Evolutionary conservation across 2,888 invertebrate species (phyloP).

Genomic region (Scelioninae gen. 2): DNA sequence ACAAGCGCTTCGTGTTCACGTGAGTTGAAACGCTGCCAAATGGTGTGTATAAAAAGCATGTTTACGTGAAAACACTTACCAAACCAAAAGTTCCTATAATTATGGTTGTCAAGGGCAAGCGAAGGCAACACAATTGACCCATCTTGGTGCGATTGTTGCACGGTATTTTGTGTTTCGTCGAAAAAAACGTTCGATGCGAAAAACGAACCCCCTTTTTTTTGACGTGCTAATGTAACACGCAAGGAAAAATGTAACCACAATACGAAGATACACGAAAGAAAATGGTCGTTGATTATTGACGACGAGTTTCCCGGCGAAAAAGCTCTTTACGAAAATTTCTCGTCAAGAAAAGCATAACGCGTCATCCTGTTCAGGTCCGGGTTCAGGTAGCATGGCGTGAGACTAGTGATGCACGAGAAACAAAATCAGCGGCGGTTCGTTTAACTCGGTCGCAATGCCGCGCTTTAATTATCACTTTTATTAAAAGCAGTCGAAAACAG

Average conservation of each 20-base stretch:
- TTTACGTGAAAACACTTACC: conserved; percentile 65
- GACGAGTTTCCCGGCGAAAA: conserved; percentile 10
- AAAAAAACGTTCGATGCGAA: too few relatives aligned
- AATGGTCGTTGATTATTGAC: not conserved
- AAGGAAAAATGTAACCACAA: conserved; percentile 28
- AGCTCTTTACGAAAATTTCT: not conserved
- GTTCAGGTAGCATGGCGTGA: conserved; percentile 31
- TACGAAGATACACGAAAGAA: conserved; percentile 18
- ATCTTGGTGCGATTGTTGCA: conserved; percentile 52
- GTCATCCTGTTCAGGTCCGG: conserved; percentile 37
- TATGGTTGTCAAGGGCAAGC: conserved; percentile 68
- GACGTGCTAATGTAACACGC: too few relatives aligned
- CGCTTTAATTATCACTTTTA: conserved; percentile 41
- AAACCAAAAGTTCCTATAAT: conserved; percentile 72
- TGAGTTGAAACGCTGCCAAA: conserved; percentile 49
- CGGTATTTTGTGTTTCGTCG: too few relatives aligned
- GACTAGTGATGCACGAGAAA: not conserved
- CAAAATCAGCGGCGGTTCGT: conserved; percentile 2
- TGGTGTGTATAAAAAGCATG: conserved; percentile 47
- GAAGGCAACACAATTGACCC: conserved; percentile 68
- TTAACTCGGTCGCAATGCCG: conserved; percentile 7
- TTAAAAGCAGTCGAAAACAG: conserved; percentile 50
- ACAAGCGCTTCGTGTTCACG: too few relatives aligned
- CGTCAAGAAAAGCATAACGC: conserved; percentile 40
- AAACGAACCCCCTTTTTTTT: too few relatives aligned